phyloP scores from a whole-genome alignment of 2,888 invertebrate genomes.

The Falcaria lacertinaria region DNA sequence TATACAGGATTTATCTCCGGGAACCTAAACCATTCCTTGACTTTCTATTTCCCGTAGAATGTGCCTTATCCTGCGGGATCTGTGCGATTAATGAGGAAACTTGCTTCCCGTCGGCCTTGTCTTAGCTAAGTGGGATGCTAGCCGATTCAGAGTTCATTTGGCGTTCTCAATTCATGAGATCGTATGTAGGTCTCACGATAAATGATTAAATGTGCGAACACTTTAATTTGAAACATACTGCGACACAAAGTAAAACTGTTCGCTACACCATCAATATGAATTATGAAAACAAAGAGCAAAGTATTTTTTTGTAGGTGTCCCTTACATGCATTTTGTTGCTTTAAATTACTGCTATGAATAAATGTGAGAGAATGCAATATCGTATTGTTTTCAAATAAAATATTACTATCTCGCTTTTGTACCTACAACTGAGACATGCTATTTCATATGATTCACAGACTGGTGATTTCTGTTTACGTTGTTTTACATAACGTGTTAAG shows the following conservation, averaged over 20 bases:
- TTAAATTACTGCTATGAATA: slow-evolving; percentile 24
- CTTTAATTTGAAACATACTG: too few species aligned
- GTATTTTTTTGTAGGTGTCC: too few species aligned
- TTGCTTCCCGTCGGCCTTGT: slow-evolving; percentile 52
- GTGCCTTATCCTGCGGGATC: slow-evolving; percentile 54
- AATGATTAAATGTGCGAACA: too few species aligned
- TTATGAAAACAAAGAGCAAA: too few species aligned
- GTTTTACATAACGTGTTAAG: neutral
- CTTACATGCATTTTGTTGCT: neutral
- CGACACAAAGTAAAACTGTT: too few species aligned
- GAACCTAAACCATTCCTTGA: slow-evolving; percentile 54
- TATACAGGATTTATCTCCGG: slow-evolving; percentile 45
- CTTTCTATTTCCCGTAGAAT: slow-evolving; percentile 67
- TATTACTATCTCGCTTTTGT: slow-evolving; percentile 42
- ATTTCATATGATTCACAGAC: slow-evolving; percentile 40
- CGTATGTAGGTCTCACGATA: slow-evolving; percentile 20
- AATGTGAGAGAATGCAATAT: slow-evolving; percentile 37
- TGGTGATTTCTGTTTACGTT: slow-evolving; percentile 30
- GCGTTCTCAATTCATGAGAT: slow-evolving; percentile 17
- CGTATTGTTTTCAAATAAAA: slow-evolving; percentile 49
- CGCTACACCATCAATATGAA: too few species aligned
- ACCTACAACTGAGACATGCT: slow-evolving; percentile 40
- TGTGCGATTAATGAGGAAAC: slow-evolving; percentile 60
- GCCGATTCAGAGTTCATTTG: slow-evolving; percentile 34
- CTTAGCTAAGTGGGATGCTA: slow-evolving; percentile 42